A percentile compares a stretch with the other conserved stretches of the same genome.
These are phyloP conservation scores for Apodemia zela DNA, from an alignment of 2,888 invertebrate species.

Conservation along the genomic window DNA sequence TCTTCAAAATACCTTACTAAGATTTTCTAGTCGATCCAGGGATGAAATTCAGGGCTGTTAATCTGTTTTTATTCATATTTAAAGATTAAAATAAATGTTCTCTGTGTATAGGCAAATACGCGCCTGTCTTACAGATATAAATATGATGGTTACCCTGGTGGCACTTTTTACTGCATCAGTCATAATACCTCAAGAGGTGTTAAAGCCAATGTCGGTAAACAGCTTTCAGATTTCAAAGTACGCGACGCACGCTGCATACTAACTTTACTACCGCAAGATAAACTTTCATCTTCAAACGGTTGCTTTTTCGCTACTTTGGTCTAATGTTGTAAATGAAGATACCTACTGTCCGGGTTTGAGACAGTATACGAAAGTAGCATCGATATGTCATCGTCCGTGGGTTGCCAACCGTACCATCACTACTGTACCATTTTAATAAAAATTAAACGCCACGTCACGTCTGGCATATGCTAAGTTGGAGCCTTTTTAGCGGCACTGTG, in stretches of 20 bases:
- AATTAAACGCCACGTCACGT: too few species aligned
- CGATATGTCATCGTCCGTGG: too few species aligned
- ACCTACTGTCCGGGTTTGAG: too few species aligned
- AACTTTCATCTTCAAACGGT: conserved; percentile 18
- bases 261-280: conserved; percentile 21
- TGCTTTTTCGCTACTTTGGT: neutral
- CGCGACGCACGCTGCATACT: conserved; percentile 32
- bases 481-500: too few species aligned
- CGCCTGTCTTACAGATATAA: neutral
- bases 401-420: too few species aligned
- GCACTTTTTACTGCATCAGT: conserved; percentile 42
- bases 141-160: conserved; percentile 35
- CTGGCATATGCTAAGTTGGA: too few species aligned
- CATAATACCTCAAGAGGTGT: conserved; percentile 38
- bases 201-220: conserved; percentile 45
- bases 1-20: too few species aligned
- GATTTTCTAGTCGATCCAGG: too few species aligned
- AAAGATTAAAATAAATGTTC: neutral
- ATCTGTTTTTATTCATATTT: neutral
- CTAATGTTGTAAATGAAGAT: neutral
- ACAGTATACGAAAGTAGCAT: too few species aligned
- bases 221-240: conserved; percentile 50
- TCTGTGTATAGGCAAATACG: neutral
- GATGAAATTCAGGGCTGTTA: too few species aligned
- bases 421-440: too few species aligned